These are phyloP conservation scores for Apodemus sylvaticus DNA, from an alignment of 2,113 vertebrate genomes.

Conservation along the genomic window DNA sequence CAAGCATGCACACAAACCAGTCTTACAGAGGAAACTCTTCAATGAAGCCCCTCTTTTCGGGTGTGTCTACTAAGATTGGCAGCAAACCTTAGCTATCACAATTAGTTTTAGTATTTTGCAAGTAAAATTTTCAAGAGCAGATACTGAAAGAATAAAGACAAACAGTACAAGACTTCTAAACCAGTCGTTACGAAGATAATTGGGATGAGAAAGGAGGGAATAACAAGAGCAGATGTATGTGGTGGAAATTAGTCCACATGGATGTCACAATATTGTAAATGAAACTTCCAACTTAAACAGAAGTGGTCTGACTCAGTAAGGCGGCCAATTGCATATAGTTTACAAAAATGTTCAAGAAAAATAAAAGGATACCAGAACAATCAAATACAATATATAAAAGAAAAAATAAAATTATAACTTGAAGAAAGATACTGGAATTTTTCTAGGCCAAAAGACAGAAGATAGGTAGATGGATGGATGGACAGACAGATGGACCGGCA, in stretches of 20 bases:
- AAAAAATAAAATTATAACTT: not conserved
- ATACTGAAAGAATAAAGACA: not conserved
- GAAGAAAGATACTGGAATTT: not conserved
- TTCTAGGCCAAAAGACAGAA: not conserved
- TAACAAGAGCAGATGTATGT: not conserved
- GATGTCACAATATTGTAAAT: not conserved
- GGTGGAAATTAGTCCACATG: not conserved
- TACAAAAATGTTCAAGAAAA: not conserved
- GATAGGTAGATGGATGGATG: no score
- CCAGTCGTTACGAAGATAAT: not conserved
- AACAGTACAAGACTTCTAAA: not conserved
- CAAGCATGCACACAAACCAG: not conserved
- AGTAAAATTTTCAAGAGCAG: not conserved
- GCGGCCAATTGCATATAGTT: not conserved
- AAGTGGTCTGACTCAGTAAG: not conserved
- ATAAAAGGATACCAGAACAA: not conserved
- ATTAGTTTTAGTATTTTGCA: not conserved
- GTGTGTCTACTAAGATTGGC: not conserved
- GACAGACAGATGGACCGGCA: not conserved
- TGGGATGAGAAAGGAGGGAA: not conserved
- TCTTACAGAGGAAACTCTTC: not conserved
- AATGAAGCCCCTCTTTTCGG: not conserved
- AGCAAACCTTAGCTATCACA: not conserved
- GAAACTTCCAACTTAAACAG: not conserved
- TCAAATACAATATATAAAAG: not conserved